Evolutionary conservation across 2,888 invertebrate species (phyloP).

Genomic region (Trachelus tabidus): DNA sequence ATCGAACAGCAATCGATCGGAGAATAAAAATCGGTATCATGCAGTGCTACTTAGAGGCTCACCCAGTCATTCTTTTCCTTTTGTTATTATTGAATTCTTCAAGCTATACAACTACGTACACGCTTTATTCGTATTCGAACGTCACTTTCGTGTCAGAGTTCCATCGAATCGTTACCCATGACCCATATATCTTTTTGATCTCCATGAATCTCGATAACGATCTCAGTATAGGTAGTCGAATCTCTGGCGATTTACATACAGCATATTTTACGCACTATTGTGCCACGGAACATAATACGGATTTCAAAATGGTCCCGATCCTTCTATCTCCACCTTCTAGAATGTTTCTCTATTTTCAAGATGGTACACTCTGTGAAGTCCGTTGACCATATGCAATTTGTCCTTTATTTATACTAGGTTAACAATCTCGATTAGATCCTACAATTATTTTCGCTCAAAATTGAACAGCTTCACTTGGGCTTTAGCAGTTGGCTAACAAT

Average conservation of each 20-base stretch:
- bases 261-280: neutral
- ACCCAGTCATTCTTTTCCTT: neutral
- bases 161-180: neutral
- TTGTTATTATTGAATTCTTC: neutral
- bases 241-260: neutral
- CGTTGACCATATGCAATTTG: neutral
- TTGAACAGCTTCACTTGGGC: neutral
- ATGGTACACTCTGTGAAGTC: neutral
- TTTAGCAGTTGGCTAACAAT: slow-evolving; percentile 4
- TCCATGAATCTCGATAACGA: neutral
- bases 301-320: neutral
- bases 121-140: neutral
- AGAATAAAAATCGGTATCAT: neutral
- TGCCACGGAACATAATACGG: neutral
- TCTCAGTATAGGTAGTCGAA: neutral
- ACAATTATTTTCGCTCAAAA: neutral
- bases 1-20: neutral
- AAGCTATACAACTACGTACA: neutral
- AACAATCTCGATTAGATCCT: neutral
- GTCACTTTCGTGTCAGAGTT: neutral
- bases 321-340: neutral
- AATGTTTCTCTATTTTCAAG: neutral
- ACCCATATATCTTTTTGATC: neutral
- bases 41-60: neutral
- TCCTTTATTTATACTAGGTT: neutral